Evolutionary conservation across 2,888 invertebrate species (phyloP).

Genomic region (Tyria jacobaeae): DNA sequence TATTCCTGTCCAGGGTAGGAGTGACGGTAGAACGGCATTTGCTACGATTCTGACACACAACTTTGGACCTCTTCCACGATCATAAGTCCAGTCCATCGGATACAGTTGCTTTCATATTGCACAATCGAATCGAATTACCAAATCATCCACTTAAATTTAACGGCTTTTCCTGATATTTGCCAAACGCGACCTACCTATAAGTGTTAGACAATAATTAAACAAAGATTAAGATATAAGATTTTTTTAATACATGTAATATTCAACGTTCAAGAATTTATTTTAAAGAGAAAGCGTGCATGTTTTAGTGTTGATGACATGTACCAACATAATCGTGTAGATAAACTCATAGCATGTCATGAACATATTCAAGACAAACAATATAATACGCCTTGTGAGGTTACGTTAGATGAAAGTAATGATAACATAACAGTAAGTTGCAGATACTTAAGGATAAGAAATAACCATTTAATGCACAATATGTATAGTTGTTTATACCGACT

Average conservation of each 20-base stretch:
- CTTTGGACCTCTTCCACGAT: too few relatives aligned
- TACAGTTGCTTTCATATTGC: too few relatives aligned
- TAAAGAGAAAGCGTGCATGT: slow-evolving; percentile 43
- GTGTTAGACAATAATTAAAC: neutral
- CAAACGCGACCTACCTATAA: neutral
- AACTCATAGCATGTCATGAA: slow-evolving; percentile 38
- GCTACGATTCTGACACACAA: too few relatives aligned
- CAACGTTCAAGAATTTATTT: slow-evolving; percentile 35
- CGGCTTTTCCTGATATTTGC: too few relatives aligned
- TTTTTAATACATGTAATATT: slow-evolving; percentile 8
- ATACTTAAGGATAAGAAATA: slow-evolving; percentile 31
- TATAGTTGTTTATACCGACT: neutral
- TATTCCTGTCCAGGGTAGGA: too few relatives aligned
- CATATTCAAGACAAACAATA: slow-evolving; percentile 37
- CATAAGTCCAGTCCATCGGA: too few relatives aligned
- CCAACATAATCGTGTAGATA: slow-evolving; percentile 44
- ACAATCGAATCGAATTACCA: too few relatives aligned
- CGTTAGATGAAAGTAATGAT: slow-evolving; percentile 61
- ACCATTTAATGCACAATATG: too few relatives aligned
- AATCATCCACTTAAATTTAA: too few relatives aligned
- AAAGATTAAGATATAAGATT: slow-evolving; percentile 1
- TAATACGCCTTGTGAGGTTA: slow-evolving; percentile 50
- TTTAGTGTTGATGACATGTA: slow-evolving; percentile 36
- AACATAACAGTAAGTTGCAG: slow-evolving; percentile 41
- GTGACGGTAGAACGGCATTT: too few relatives aligned